Conservation (phyloP, 1,140 invertebrate genomes). For the Druon quercuslanigerum region DNA sequence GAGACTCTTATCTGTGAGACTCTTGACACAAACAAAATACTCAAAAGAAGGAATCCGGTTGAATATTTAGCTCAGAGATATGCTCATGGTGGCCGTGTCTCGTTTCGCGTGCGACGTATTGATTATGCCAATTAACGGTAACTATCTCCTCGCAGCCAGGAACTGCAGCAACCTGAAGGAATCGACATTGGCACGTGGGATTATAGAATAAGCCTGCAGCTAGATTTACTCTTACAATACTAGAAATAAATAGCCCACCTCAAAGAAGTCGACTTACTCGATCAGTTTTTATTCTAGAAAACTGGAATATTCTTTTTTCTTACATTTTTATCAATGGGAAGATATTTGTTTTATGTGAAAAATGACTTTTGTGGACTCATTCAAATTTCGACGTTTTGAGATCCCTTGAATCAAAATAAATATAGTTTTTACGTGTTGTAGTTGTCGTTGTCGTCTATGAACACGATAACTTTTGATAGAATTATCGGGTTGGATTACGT, state of each 20-base stretch:
- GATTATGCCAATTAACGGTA: conserved; percentile 39
- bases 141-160: conserved; percentile 17
- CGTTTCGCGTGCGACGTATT: conserved; percentile 26
- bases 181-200: conserved; percentile 33
- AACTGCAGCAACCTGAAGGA: conserved; percentile 27
- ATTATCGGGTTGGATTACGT: too few species aligned
- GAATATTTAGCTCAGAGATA: conserved; percentile 39
- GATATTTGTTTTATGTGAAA: too few species aligned
- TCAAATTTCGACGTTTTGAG: too few species aligned
- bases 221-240: neutral
- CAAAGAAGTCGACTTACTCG: neutral
- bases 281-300: neutral
- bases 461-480: too few species aligned
- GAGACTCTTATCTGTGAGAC: neutral
- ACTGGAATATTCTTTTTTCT: too few species aligned
- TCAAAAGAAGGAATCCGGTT: conserved; percentile 1
- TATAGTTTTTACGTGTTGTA: too few species aligned
- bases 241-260: neutral
- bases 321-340: too few species aligned
- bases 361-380: too few species aligned
- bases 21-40: conserved; percentile 16
- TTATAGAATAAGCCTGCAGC: neutral
- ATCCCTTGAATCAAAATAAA: too few species aligned
- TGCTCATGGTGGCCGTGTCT: conserved; percentile 35
- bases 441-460: too few species aligned